Evolutionary conservation across 2,888 invertebrate genomes (phyloP).

Genomic region (Calameuta idolon): DNA sequence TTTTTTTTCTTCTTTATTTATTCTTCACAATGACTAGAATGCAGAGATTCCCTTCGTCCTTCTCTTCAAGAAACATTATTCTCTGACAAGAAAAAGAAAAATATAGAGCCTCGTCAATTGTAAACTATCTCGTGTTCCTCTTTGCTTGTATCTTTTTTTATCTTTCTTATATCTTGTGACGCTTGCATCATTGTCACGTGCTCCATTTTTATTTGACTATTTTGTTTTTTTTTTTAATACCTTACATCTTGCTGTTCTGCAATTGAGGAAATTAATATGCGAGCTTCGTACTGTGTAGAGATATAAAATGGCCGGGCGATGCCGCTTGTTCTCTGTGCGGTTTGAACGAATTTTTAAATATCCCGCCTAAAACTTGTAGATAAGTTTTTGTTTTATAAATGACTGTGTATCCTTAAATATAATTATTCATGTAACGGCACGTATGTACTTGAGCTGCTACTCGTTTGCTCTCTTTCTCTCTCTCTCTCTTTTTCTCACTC

Average conservation of each 20-base stretch:
- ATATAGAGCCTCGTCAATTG: conserved; percentile 6
- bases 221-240: too few relatives aligned
- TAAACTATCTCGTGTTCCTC: background rate
- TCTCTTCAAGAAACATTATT: conserved; percentile 13
- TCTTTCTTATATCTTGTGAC: background rate
- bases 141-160: background rate
- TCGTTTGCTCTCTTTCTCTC: background rate
- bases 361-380: background rate
- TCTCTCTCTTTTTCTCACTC: too few relatives aligned
- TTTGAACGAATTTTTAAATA: background rate
- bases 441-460: background rate
- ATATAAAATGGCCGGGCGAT: background rate
- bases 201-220: background rate
- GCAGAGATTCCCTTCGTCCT: conserved; percentile 25
- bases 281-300: background rate
- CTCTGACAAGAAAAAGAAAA: conserved; percentile 4
- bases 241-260: background rate
- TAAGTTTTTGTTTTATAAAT: background rate
- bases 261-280: background rate
- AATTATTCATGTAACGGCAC: background rate
- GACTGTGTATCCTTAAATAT: background rate
- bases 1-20: conserved; percentile 5
- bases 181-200: background rate
- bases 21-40: conserved; percentile 30
- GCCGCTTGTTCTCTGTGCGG: background rate